Evolutionary conservation across 2,888 invertebrate genomes (phyloP).

Genomic region (Amblyteles armatorius): DNA sequence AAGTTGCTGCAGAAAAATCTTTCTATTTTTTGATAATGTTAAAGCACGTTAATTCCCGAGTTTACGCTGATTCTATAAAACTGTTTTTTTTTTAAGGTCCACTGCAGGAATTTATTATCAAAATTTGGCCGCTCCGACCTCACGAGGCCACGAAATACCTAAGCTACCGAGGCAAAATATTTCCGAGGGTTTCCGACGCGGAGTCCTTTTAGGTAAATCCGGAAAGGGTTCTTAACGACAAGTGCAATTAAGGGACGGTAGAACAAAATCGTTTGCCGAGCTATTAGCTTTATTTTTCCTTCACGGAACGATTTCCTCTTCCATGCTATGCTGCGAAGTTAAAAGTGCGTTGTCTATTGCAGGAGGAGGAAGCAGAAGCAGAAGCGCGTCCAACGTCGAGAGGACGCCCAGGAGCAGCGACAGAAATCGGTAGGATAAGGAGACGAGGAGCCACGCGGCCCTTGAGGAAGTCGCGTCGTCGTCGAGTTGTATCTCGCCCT

Average conservation of each 20-base stretch:
- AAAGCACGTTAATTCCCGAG: not conserved
- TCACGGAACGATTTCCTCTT: constrained; percentile 14
- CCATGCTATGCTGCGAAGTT: not conserved
- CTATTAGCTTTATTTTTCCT: constrained; percentile 51
- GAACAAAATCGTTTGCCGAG: constrained; percentile 51
- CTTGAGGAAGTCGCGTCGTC: constrained; percentile 64
- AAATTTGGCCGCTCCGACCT: not conserved
- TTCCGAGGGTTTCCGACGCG: not conserved
- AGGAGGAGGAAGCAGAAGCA: constrained; percentile 17
- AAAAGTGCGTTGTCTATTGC: constrained; percentile 1
- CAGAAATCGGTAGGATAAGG: constrained; percentile 35
- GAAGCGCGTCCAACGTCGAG: not conserved
- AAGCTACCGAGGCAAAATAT: constrained; percentile 4
- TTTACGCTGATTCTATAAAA: not conserved
- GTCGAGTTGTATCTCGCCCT: constrained; percentile 43
- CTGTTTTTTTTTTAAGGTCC: not conserved
- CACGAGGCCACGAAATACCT: constrained; percentile 39
- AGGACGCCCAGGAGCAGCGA: constrained; percentile 13
- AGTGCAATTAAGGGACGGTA: constrained; percentile 69
- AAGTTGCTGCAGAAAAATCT: not conserved
- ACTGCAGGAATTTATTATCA: not conserved
- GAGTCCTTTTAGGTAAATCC: constrained; percentile 61
- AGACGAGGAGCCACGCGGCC: constrained; percentile 32
- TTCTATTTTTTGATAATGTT: not conserved
- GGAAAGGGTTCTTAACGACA: constrained; percentile 63